phyloP scores from a whole-genome alignment of 2,888 invertebrate species.

The Tipula unca region DNA sequence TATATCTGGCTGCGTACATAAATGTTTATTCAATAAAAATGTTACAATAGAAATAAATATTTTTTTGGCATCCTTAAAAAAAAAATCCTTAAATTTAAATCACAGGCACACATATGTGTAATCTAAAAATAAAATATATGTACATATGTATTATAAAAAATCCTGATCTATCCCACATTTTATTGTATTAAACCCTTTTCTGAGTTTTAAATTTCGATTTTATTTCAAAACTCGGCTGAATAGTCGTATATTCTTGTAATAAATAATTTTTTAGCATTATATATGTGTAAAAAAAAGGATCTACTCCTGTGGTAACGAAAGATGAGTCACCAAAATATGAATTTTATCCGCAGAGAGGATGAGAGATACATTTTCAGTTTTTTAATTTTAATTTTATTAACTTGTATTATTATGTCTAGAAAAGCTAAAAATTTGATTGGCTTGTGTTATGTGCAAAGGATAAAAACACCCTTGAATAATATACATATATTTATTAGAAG shows the following conservation, averaged over 20 bases:
- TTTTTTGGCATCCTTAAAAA: not conserved
- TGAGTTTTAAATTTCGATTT: not conserved
- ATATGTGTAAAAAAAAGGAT: not conserved
- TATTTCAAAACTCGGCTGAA: not conserved
- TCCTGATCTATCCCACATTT: not conserved
- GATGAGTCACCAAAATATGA: not conserved
- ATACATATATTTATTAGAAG: too few relatives aligned
- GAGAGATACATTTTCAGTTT: not conserved
- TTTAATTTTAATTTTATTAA: not conserved
- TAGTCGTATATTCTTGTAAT: not conserved
- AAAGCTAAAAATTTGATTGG: not conserved
- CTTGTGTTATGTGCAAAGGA: not conserved
- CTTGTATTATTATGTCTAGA: not conserved
- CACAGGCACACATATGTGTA: not conserved
- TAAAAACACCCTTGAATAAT: too few relatives aligned
- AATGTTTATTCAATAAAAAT: not conserved
- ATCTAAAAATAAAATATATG: not conserved
- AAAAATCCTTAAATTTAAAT: not conserved
- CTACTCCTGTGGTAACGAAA: too few relatives aligned
- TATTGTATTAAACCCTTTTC: not conserved
- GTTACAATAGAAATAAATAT: not conserved
- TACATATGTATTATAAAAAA: not conserved
- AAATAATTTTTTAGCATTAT: too few relatives aligned
- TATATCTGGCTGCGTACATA: not conserved
- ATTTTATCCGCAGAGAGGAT: not conserved